Evolutionary conservation across 2,113 vertebrate genomes (phyloP).

Genomic region (Oreotrochilus melanogaster): DNA sequence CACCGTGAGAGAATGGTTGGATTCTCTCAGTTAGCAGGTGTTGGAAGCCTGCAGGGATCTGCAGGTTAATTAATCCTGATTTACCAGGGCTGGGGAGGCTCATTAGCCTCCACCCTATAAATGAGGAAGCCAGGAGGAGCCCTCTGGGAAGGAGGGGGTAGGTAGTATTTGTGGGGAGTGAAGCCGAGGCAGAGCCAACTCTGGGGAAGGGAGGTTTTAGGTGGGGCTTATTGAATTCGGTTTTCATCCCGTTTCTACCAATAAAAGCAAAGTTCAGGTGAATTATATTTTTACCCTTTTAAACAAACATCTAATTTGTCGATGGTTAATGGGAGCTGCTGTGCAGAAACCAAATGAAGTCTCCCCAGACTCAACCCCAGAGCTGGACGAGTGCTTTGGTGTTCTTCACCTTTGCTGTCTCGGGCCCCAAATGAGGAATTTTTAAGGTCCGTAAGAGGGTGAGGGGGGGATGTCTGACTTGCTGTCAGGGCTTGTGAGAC

Average conservation of each 20-base stretch:
- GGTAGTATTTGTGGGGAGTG: background rate
- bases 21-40: conserved; percentile 64
- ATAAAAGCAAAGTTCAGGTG: background rate
- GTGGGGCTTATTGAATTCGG: background rate
- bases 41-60: conserved; percentile 66
- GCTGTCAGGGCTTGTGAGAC: background rate
- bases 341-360: background rate
- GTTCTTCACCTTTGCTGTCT: background rate
- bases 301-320: background rate
- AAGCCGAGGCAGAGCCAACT: background rate
- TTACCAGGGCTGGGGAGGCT: conserved; percentile 57
- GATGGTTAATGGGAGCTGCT: background rate
- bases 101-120: conserved; percentile 70
- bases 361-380: fast-evolving
- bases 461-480: background rate
- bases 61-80: conserved; percentile 69
- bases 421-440: background rate
- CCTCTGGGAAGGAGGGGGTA: background rate
- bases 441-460: background rate
- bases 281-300: background rate
- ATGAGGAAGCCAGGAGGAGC: conserved; percentile 59
- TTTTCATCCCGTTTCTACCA: background rate
- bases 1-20: conserved; percentile 52
- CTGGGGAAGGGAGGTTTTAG: conserved; percentile 10
- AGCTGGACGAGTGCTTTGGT: fast-evolving